phyloP scores from a whole-genome alignment of 1,140 invertebrate genomes.

The Polypedilum pembai region DNA sequence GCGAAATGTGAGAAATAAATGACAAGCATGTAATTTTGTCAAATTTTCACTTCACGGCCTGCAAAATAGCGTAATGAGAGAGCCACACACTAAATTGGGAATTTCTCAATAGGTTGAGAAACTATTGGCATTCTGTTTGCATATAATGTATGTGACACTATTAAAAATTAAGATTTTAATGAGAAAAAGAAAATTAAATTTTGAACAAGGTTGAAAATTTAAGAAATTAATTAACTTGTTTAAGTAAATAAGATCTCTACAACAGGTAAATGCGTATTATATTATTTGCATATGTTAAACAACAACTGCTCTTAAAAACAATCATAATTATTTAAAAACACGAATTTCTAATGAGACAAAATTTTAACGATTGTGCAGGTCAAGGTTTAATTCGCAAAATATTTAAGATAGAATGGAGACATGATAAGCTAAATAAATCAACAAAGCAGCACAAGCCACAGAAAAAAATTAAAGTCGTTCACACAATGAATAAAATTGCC shows the following conservation, averaged over 20 bases:
- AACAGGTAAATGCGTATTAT: too few species aligned
- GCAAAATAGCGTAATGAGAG: background rate
- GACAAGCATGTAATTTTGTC: background rate
- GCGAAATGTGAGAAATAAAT: background rate
- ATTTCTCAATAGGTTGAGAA: background rate
- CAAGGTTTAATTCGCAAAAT: background rate
- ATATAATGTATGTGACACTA: too few species aligned
- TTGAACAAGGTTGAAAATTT: too few species aligned
- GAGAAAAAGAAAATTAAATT: too few species aligned
- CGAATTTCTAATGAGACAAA: background rate
- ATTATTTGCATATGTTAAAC: too few species aligned
- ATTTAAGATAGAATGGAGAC: background rate
- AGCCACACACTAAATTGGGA: background rate
- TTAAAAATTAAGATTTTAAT: too few species aligned
- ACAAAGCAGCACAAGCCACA: too few species aligned
- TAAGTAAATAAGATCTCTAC: too few species aligned
- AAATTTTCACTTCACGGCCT: constrained; percentile 3
- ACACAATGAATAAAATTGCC: background rate
- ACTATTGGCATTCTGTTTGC: background rate
- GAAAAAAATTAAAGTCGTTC: too few species aligned
- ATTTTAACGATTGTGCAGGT: background rate
- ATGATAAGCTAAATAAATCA: too few species aligned
- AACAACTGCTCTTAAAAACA: too few species aligned
- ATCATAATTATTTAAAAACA: background rate
- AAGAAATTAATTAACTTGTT: too few species aligned